These are phyloP conservation scores for Stomorhina lunata DNA, from an alignment of 2,888 invertebrate genomes.

Conservation along the genomic window DNA sequence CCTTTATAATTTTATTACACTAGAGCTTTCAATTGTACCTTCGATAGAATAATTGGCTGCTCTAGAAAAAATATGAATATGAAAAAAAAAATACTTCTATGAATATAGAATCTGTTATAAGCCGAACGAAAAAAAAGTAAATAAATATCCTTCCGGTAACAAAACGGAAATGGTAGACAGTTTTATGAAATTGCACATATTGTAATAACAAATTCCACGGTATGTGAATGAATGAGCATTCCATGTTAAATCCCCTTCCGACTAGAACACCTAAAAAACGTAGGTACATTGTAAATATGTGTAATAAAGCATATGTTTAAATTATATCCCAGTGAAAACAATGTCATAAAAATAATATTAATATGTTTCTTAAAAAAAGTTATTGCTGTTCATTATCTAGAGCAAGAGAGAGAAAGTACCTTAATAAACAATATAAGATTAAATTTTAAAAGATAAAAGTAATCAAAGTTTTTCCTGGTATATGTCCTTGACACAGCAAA, in stretches of 20 bases:
- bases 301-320: too few relatives aligned
- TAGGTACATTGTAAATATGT: background rate
- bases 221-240: background rate
- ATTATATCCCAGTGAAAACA: too few relatives aligned
- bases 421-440: too few relatives aligned
- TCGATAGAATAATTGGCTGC: background rate
- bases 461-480: too few relatives aligned
- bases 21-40: too few relatives aligned
- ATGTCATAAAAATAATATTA: too few relatives aligned
- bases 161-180: conserved; percentile 53
- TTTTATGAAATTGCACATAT: conserved; percentile 51
- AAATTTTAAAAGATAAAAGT: too few relatives aligned
- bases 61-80: background rate
- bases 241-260: too few relatives aligned
- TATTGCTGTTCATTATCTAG: too few relatives aligned
- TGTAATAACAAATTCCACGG: conserved; percentile 28
- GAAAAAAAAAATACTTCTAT: background rate
- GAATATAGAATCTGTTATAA: conserved; percentile 2
- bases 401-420: too few relatives aligned
- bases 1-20: too few relatives aligned
- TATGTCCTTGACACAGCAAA: conserved; percentile 31
- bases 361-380: too few relatives aligned
- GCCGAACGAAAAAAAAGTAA: background rate
- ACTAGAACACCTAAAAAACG: background rate
- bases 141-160: conserved; percentile 55